Percentiles rank a stretch among this genome's conserved stretches.
Evolutionary conservation across 2,113 vertebrate species (phyloP).

Genomic region (Pongo abelii): DNA sequence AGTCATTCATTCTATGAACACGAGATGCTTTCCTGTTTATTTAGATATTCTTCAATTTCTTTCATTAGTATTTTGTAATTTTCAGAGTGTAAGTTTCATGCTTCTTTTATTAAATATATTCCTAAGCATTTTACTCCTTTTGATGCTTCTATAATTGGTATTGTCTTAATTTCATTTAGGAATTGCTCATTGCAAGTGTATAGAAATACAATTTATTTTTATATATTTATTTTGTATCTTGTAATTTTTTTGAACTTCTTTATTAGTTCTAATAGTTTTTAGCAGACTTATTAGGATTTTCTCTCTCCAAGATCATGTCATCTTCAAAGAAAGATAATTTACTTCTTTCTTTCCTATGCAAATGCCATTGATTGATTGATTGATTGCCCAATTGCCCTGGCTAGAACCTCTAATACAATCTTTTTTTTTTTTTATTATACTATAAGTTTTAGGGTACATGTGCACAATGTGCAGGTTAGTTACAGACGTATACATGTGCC

Average conservation of each 20-base stretch:
- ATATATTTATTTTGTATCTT: not conserved
- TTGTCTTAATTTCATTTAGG: not conserved
- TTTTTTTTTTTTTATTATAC: not conserved
- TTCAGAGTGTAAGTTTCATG: not conserved
- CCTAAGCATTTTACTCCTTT: not conserved
- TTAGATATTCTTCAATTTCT: not conserved
- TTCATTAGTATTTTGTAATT: not conserved
- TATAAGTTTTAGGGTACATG: no score
- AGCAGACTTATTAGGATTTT: not conserved
- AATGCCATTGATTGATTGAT: no score
- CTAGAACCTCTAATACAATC: not conserved
- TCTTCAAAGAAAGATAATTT: not conserved
- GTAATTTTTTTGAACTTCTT: not conserved
- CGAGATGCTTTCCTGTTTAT: not conserved
- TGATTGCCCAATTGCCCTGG: not conserved
- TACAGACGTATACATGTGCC: no score
- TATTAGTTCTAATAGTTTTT: not conserved
- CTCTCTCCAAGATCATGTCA: not conserved
- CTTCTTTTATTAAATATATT: not conserved
- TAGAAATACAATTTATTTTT: not conserved
- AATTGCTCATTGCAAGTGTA: not conserved
- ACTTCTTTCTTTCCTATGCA: not conserved
- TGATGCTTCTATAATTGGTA: not conserved
- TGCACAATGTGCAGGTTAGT: no score
- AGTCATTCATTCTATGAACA: not conserved